A percentile compares a stretch with the other conserved stretches of the same genome.
Evolutionary conservation across 2,888 invertebrate species (phyloP).

Genomic region (Lagria hirta): DNA sequence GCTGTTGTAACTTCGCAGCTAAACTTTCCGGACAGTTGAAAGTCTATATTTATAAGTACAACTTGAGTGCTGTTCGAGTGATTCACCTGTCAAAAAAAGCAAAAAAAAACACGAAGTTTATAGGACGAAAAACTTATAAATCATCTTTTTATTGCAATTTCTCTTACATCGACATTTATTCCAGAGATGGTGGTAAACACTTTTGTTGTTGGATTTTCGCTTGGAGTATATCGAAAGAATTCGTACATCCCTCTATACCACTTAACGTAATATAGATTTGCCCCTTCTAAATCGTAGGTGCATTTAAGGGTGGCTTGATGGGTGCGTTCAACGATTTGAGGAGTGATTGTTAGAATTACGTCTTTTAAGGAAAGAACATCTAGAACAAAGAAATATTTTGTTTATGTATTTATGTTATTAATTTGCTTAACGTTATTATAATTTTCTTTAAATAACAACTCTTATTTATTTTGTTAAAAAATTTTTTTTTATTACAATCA

Average conservation of each 20-base stretch:
- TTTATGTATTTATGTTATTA: too few relatives aligned
- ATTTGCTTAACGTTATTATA: too few relatives aligned
- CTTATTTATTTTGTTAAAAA: too few relatives aligned
- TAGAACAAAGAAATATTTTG: too few relatives aligned
- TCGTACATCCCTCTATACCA: constrained; percentile 84
- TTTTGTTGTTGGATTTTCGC: constrained; percentile 71
- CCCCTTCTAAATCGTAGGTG: constrained; percentile 74
- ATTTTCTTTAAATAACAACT: too few relatives aligned
- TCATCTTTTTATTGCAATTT: too few relatives aligned
- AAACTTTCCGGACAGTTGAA: constrained; percentile 73
- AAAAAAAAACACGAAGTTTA: too few relatives aligned
- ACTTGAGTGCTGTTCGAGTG: constrained; percentile 76
- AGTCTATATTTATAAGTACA: constrained; percentile 68
- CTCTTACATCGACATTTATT: constrained; percentile 81
- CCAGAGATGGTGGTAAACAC: constrained; percentile 74
- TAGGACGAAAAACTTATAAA: too few relatives aligned
- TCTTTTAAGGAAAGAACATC: constrained; percentile 70
- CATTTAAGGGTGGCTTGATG: constrained; percentile 71
- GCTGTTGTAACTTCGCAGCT: constrained; percentile 79
- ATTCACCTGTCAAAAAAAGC: too few relatives aligned
- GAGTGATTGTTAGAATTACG: constrained; percentile 71
- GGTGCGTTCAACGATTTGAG: constrained; percentile 68
- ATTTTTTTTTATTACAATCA: too few relatives aligned
- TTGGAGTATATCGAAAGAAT: constrained; percentile 81
- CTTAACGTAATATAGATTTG: constrained; percentile 79